Evolutionary conservation across 2,113 vertebrate genomes (phyloP).

Genomic region (Coryphaenoides rupestris): DNA sequence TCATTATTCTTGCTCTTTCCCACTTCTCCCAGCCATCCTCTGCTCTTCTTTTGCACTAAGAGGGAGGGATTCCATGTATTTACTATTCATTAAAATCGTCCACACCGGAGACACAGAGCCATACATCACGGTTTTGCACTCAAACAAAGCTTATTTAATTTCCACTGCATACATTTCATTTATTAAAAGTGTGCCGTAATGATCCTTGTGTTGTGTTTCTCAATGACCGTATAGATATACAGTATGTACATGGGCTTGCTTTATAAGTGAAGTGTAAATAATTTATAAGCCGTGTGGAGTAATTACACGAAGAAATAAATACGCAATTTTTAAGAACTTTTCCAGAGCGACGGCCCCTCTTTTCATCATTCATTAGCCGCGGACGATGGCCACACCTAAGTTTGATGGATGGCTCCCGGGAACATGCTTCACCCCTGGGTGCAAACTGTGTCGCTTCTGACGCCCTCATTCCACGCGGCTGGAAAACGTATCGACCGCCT

Average conservation of each 20-base stretch:
- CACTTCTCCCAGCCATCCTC: neutral
- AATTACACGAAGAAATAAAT: conserved; percentile 34
- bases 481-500: conserved; percentile 57
- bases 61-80: conserved; percentile 22
- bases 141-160: conserved; percentile 38
- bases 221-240: conserved; percentile 27
- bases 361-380: conserved; percentile 37
- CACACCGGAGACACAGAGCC: conserved; percentile 26
- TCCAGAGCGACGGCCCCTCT: too few species aligned
- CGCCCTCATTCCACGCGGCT: conserved; percentile 32
- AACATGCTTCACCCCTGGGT: conserved; percentile 9
- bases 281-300: conserved; percentile 34
- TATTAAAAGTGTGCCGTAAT: conserved; percentile 19
- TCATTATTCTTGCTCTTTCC: conserved; percentile 21
- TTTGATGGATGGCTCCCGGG: conserved; percentile 42
- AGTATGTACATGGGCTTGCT: conserved; percentile 28
- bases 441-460: conserved; percentile 27
- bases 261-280: conserved; percentile 57
- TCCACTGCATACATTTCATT: conserved; percentile 25
- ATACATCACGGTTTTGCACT: conserved; percentile 46
- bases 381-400: conserved; percentile 32
- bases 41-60: conserved; percentile 4
- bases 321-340: conserved; percentile 48
- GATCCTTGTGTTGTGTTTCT: conserved; percentile 49
- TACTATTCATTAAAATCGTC: conserved; percentile 38